Base-by-base conservation (phyloP, 2,113 vertebrate genomes). In the Sinocyclocheilus anophthalmus region DNA sequence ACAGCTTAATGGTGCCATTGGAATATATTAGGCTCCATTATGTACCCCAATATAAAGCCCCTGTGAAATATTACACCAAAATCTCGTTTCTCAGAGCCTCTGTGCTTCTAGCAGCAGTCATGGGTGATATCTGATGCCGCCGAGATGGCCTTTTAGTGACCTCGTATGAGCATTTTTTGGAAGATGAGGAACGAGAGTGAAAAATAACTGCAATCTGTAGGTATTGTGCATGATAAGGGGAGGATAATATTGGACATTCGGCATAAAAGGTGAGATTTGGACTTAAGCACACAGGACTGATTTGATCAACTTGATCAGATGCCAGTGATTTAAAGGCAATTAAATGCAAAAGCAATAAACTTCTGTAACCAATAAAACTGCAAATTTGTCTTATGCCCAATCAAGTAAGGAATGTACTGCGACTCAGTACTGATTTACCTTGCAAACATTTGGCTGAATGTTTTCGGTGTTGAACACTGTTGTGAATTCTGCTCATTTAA, bases 1-100 rank as follows among this genome's bases (percentile, higher is more conserved):
- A 69, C 67, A 75, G 70, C 77, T 50, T 89, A 88, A 87, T 77
- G 70, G 53, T 63, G 84, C 84, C 86, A 84, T 45, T 85, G 86
- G 76, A 75, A 83, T 83, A 83, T 39, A 84, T 85, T 87, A 87
- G 42, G 55, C 45, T 14, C 57, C 20, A 80, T 81, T 69, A 57
- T 22, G 65, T 72, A 81, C 48, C 76, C 24, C 42, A 50, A 26
- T 39, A 72, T 69, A 63, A 42, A 69, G 53, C 76, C 22, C 69
- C 9, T 13, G 77, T 84, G 76, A 24, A 84, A 57, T 22, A 70
- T 84, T 57, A 65, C 48, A n/a, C 26, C n/a, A 7, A 77, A 81
- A 75, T 55, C 67, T 81, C 48, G 48, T 72, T 72, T 16, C 48
- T 57, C 20, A 39, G 10, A 53, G 26, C 30, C 67, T 20, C 9